Evolutionary conservation across 2,888 invertebrate species (phyloP).

Genomic region (Nymphalis polychloros): DNA sequence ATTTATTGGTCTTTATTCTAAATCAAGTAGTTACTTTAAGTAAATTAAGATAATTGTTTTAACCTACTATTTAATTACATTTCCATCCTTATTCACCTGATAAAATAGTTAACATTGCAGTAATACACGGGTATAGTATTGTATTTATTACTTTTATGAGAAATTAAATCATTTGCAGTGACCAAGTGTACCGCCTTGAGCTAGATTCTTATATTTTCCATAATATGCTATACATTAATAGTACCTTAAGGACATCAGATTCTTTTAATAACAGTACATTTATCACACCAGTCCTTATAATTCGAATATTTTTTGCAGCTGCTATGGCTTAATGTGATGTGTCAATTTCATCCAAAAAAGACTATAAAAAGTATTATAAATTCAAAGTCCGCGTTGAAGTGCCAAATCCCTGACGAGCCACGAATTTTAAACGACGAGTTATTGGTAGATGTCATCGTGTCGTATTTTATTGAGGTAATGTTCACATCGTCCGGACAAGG

Average conservation of each 20-base stretch:
- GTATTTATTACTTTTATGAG: slow-evolving; percentile 27
- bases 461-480: slow-evolving; percentile 35
- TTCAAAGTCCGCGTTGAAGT: slow-evolving; percentile 66
- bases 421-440: slow-evolving; percentile 70
- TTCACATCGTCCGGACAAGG: slow-evolving; percentile 29
- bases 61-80: slow-evolving; percentile 1
- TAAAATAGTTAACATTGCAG: slow-evolving; percentile 2
- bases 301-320: not conserved
- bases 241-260: not conserved
- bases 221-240: slow-evolving; percentile 21
- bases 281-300: not conserved
- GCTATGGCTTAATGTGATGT: slow-evolving; percentile 18
- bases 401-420: slow-evolving; percentile 69
- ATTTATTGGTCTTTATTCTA: not conserved
- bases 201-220: slow-evolving; percentile 41
- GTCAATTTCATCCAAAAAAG: slow-evolving; percentile 31
- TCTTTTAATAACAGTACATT: not conserved
- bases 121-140: slow-evolving; percentile 5
- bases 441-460: slow-evolving; percentile 56
- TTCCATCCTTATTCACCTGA: not conserved
- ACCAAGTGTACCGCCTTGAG: slow-evolving; percentile 40
- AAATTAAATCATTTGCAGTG: slow-evolving; percentile 28
- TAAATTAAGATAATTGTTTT: not conserved
- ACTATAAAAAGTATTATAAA: slow-evolving; percentile 58
- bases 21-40: not conserved